Conservation (phyloP, 2,113 vertebrate genomes). For the Trematocara nigrifrons region DNA sequence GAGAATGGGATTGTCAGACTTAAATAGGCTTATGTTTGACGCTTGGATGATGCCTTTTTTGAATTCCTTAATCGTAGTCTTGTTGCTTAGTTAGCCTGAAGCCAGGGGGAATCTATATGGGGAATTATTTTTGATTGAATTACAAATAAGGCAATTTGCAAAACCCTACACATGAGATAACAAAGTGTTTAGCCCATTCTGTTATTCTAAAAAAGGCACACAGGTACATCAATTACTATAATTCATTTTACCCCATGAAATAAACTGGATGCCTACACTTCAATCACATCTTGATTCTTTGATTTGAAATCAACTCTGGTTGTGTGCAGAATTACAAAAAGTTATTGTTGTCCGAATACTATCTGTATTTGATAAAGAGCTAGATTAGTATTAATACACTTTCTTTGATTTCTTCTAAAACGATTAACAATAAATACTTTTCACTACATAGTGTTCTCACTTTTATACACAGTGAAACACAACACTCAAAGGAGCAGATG, state of each 20-base stretch:
- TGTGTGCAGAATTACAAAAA: not conserved
- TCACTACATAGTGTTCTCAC: not conserved
- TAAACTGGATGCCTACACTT: not conserved
- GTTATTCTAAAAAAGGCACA: not conserved
- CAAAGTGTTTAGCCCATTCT: not conserved
- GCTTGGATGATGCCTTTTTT: not conserved
- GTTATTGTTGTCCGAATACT: not conserved
- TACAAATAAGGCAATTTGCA: not conserved
- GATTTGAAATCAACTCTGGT: not conserved
- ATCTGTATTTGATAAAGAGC: not conserved
- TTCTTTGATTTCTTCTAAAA: not conserved
- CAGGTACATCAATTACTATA: not conserved
- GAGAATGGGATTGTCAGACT: not conserved
- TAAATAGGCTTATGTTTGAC: not conserved
- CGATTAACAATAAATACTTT: not conserved
- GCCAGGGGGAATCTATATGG: not conserved
- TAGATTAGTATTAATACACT: not conserved
- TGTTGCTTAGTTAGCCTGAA: not conserved
- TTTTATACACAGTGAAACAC: not conserved
- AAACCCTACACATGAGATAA: not conserved
- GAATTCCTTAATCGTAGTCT: not conserved
- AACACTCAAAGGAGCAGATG: not conserved
- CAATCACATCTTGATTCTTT: not conserved
- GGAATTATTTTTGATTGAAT: not conserved
- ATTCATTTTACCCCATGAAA: not conserved